phyloP scores from a whole-genome alignment of 2,113 vertebrate genomes.

The Cygnus buccinator region DNA sequence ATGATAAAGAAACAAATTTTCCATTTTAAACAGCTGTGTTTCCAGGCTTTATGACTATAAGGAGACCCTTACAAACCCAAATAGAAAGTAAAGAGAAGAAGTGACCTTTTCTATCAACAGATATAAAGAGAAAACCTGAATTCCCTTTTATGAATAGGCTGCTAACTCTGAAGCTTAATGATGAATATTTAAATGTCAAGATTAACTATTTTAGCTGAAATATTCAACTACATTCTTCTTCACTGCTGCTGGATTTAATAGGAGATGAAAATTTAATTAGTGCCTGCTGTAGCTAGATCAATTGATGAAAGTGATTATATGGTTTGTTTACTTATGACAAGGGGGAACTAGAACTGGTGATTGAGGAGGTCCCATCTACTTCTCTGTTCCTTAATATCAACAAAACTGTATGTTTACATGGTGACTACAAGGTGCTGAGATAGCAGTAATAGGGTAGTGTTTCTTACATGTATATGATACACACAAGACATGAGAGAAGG shows the following conservation, averaged over 20 bases:
- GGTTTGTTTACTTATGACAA: slow-evolving; percentile 60
- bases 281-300: slow-evolving; percentile 23
- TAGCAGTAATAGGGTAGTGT: neutral
- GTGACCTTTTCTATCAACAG: neutral
- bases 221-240: slow-evolving; percentile 3
- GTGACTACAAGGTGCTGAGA: neutral
- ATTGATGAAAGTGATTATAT: slow-evolving; percentile 54
- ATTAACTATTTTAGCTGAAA: slow-evolving; percentile 52
- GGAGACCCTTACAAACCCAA: neutral
- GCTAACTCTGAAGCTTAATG: slow-evolving; percentile 11
- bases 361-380: neutral
- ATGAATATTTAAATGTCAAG: slow-evolving; percentile 48
- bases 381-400: slow-evolving; percentile 18
- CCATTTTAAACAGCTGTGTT: neutral
- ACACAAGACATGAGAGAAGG: neutral
- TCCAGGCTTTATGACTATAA: neutral
- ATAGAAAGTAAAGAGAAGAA: neutral
- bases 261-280: slow-evolving; percentile 46
- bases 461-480: neutral
- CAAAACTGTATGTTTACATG: neutral
- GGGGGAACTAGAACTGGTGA: slow-evolving; percentile 4
- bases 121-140: neutral
- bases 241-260: slow-evolving; percentile 36
- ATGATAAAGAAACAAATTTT: neutral
- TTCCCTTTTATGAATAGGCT: neutral